Conservation (phyloP, 1,140 invertebrate species). For the Conopomorpha cramerella region DNA sequence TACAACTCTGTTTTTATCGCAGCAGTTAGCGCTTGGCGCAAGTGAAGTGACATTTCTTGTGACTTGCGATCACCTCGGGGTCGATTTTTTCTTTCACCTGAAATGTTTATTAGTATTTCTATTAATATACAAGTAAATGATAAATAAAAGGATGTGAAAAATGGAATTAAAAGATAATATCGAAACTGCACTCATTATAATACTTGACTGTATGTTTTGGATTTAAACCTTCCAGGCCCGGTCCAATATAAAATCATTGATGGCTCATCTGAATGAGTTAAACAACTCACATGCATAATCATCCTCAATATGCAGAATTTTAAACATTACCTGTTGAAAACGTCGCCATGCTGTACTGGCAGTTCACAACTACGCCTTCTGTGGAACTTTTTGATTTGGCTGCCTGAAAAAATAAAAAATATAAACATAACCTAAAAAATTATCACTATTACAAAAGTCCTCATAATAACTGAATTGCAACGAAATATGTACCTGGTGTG, state of each 20-base stretch:
- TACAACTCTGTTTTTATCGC: constrained; percentile 89
- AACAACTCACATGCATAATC: no score
- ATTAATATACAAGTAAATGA: no score
- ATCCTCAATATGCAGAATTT: no score
- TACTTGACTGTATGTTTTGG: no score
- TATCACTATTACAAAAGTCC: no score
- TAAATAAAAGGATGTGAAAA: no score
- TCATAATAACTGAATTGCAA: background rate
- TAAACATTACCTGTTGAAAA: constrained; percentile 73
- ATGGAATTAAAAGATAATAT: constrained; percentile 9
- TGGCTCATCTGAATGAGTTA: no score
- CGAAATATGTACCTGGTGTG: constrained; percentile 80
- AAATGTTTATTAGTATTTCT: no score
- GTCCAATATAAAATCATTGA: no score
- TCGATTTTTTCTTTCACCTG: constrained; percentile 83
- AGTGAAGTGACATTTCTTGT: constrained; percentile 85
- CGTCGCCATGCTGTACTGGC: constrained; percentile 94
- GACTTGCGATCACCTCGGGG: constrained; percentile 91
- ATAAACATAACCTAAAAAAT: no score
- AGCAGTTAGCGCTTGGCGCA: constrained; percentile 86
- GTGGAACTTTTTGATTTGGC: constrained; percentile 65
- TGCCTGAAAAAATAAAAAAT: constrained; percentile 45
- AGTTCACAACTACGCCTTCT: constrained; percentile 85
- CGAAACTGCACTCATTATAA: background rate
- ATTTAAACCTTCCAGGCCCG: no score